phyloP scores from a whole-genome alignment of 2,888 invertebrate species.

The Acheta domesticus region DNA sequence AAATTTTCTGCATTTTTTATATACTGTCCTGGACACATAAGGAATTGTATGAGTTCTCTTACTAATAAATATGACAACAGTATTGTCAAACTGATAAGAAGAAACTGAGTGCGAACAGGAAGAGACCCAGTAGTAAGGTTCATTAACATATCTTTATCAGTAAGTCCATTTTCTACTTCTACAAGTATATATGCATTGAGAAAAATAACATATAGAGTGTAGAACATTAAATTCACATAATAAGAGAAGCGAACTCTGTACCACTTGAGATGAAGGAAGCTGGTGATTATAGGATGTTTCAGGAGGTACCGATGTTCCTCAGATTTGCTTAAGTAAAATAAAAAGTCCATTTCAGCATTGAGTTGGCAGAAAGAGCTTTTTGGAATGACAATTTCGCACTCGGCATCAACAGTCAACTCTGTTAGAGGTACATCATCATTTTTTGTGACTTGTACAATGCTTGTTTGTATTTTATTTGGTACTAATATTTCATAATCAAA shows the following conservation, averaged over 20 bases:
- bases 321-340: background rate
- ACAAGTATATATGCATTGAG: slow-evolving; percentile 19
- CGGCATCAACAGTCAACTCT: too few species aligned
- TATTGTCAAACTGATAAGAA: background rate
- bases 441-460: too few species aligned
- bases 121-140: background rate
- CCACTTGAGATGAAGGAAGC: slow-evolving; percentile 18
- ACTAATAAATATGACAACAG: background rate
- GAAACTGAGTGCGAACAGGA: too few species aligned
- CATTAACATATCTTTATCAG: background rate
- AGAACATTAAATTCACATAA: slow-evolving; percentile 18
- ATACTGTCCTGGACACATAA: background rate
- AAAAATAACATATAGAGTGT: background rate
- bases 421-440: too few species aligned
- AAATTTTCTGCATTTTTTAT: slow-evolving; percentile 21
- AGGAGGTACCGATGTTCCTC: background rate
- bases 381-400: too few species aligned
- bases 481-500: slow-evolving; percentile 25
- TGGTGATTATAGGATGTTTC: slow-evolving; percentile 24
- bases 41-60: slow-evolving; percentile 20
- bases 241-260: background rate
- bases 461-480: background rate
- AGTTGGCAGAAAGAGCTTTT: too few species aligned
- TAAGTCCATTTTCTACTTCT: background rate
- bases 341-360: background rate